Percentiles rank a stretch among this genome's conserved stretches.
These are phyloP conservation scores for Octomys mimax DNA, from an alignment of 2,797 vertebrate genomes.

Conservation along the genomic window DNA sequence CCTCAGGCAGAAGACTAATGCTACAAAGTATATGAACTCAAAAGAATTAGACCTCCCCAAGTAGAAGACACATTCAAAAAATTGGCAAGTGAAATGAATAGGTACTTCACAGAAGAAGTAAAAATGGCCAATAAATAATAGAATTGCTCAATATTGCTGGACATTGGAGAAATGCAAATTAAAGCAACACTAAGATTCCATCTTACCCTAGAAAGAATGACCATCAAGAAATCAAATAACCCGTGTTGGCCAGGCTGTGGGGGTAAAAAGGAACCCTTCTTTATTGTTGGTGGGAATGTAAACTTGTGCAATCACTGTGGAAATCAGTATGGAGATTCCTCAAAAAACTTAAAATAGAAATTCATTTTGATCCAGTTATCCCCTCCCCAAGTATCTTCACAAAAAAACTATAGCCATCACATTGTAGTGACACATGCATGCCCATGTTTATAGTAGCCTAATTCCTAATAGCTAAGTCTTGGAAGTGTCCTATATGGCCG, in stretches of 20 bases:
- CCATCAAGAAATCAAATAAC: not conserved
- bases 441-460: not conserved
- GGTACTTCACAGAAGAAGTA: not conserved
- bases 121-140: not conserved
- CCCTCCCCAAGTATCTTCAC: not conserved
- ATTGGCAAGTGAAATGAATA: not conserved
- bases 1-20: not conserved
- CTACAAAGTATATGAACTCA: not conserved
- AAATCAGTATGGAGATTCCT: not conserved
- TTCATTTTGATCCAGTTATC: not conserved
- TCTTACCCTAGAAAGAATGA: not conserved
- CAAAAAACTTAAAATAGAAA: not conserved
- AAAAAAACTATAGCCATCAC: not conserved
- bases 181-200: not conserved
- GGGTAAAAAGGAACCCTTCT: not conserved
- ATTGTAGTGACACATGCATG: not conserved
- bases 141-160: not conserved
- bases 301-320: not conserved
- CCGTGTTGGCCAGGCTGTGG: not conserved
- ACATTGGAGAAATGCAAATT: not conserved
- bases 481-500: not conserved
- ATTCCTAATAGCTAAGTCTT: not conserved
- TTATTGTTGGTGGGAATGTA: not conserved
- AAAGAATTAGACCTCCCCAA: not conserved
- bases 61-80: not conserved